Evolutionary conservation across 1,140 invertebrate genomes (phyloP).

Genomic region (Mamestra configurata): DNA sequence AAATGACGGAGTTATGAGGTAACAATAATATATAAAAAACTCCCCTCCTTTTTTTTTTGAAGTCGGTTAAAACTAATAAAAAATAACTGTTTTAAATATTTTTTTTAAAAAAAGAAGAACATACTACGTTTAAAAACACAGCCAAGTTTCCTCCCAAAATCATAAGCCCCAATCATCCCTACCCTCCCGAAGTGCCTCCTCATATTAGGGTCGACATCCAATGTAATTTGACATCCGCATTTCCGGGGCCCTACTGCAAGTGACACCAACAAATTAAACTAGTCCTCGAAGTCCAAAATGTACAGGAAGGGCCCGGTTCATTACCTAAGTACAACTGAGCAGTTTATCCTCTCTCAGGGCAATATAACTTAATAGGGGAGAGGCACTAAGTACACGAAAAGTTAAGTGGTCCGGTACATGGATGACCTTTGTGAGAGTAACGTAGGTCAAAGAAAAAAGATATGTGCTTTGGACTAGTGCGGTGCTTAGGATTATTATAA

Average conservation of each 20-base stretch:
- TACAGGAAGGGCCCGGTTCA: conserved; percentile 11
- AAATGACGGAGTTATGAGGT: no score
- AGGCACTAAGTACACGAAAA: neutral
- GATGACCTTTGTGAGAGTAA: neutral
- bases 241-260: neutral
- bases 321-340: neutral
- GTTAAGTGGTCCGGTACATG: conserved; percentile 3
- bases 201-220: neutral
- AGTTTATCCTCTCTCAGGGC: neutral
- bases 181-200: no score
- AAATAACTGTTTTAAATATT: no score
- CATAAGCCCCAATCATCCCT: neutral
- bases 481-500: neutral
- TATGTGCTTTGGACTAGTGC: neutral
- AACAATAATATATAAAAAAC: no score
- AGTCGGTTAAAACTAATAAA: no score
- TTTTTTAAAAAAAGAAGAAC: no score
- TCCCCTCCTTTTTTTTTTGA: no score
- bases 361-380: conserved; percentile 25
- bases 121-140: no score
- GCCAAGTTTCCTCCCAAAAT: neutral
- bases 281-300: neutral
- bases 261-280: conserved; percentile 10
- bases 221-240: conserved; percentile 10
- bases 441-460: neutral